Evolutionary conservation across 1,140 invertebrate species (phyloP), one percentile per base, ranked within the genome.

Genomic region (Colletes gigas): DNA sequence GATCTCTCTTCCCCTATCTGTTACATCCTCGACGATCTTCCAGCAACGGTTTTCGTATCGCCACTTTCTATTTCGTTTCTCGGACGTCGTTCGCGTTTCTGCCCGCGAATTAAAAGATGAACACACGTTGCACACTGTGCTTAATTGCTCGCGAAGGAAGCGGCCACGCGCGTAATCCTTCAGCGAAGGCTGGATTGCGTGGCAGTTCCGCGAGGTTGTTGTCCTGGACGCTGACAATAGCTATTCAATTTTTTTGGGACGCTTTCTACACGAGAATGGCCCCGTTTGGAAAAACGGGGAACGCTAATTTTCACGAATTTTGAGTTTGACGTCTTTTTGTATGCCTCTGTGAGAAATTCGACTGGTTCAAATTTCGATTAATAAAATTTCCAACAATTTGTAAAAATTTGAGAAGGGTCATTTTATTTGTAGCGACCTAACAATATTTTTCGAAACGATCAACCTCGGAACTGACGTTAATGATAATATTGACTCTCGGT

Each of bases 11-110:
- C 75, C 55, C 47, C 55, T 68, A 63, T 21, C 9, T 15, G 8
- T 55, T 39, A 9, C 52, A 14, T 59, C 54, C 68, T 66, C 81
- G 75, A 5, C 55, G 21, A 83, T 81, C 80, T 76, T 70, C 80
- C 62, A 65, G 60, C 68, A 17, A 50, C 50, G 50, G 54, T 55
- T 72, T 19, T 57, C 74, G 66, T 19, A 57, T 60, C 54, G 71
- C 67, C 72, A 83, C 85, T 87, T 87, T 87, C 84, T 87, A 87
- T 86, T 83, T 87, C 84, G 68, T 85, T 86, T 62, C 57, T 57
- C 8, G 10, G 39, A 2, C 44, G n/a, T 19, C 30, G 0, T 17
- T 65, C 15, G 19, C 9, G 17, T 19, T 9, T 10, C 0, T 59
- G 7, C 57, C 6, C 57, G n/a, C 0, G n/a, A 5, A 15, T 63